These are phyloP conservation scores for Garra rufa DNA, from an alignment of 2,113 vertebrate species.

Conservation along the genomic window DNA sequence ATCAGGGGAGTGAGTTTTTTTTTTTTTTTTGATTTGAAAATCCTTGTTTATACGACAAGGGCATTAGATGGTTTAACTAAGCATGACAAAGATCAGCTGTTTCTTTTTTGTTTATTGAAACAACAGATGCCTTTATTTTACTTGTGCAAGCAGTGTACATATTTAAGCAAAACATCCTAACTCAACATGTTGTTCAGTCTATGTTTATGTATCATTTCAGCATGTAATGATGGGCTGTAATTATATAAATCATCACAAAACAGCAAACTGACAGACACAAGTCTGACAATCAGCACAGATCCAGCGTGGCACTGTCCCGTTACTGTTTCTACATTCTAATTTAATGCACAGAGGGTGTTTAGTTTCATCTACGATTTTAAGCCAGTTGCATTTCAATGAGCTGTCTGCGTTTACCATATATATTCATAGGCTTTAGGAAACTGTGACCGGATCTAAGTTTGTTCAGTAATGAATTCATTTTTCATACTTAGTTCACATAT, in stretches of 20 bases:
- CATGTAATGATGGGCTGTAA: not conserved
- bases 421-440: not conserved
- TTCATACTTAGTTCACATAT: not conserved
- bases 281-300: not conserved
- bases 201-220: not conserved
- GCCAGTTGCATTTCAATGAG: not conserved
- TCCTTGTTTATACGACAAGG: not conserved
- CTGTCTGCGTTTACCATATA: not conserved
- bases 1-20: too few species aligned
- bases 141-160: not conserved
- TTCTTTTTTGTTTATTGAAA: not conserved
- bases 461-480: constrained; percentile 22
- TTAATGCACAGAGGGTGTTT: not conserved
- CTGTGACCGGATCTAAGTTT: not conserved
- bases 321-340: not conserved
- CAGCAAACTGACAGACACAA: not conserved
- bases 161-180: constrained; percentile 7
- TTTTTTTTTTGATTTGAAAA: not conserved
- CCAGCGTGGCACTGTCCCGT: not conserved
- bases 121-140: constrained; percentile 12
- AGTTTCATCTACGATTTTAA: not conserved
- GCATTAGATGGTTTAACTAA: constrained; percentile 9
- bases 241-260: constrained; percentile 10
- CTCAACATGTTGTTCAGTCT: not conserved
- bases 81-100: not conserved